These are phyloP conservation scores for Pseudocheirus occidentalis DNA, from an alignment of 2,797 vertebrate genomes.

Conservation along the genomic window DNA sequence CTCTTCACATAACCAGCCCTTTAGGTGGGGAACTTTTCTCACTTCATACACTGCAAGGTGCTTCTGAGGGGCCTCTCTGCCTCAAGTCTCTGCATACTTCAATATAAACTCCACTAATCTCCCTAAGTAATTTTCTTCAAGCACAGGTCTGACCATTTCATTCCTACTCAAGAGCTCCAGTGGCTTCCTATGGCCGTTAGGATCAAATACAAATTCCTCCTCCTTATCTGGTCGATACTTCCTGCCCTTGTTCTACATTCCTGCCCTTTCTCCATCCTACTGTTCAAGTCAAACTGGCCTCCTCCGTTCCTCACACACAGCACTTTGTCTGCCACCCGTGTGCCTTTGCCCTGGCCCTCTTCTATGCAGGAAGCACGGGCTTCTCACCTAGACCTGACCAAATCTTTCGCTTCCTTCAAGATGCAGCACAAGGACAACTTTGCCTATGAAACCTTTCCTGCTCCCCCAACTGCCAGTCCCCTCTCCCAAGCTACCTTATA, in stretches of 20 bases:
- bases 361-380: not conserved
- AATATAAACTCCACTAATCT: not conserved
- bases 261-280: not conserved
- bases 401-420: constrained; percentile 8
- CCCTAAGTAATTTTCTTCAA: constrained; percentile 40
- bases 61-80: not conserved
- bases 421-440: too few relatives aligned
- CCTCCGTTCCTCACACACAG: not conserved
- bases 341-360: not conserved
- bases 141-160: not conserved
- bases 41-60: not conserved
- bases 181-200: not conserved
- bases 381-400: not conserved
- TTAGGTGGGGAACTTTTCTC: not conserved
- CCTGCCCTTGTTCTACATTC: not conserved
- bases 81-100: not conserved
- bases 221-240: not conserved
- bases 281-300: not conserved
- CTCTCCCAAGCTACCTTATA: not conserved
- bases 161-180: not conserved
- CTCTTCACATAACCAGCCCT: not conserved
- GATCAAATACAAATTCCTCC: not conserved
- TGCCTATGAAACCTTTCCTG: not conserved
- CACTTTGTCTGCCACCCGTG: not conserved
- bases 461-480: too few relatives aligned